Evolutionary conservation across 2,797 vertebrate genomes (phyloP).

Genomic region (Distichodus sexfasciatus): DNA sequence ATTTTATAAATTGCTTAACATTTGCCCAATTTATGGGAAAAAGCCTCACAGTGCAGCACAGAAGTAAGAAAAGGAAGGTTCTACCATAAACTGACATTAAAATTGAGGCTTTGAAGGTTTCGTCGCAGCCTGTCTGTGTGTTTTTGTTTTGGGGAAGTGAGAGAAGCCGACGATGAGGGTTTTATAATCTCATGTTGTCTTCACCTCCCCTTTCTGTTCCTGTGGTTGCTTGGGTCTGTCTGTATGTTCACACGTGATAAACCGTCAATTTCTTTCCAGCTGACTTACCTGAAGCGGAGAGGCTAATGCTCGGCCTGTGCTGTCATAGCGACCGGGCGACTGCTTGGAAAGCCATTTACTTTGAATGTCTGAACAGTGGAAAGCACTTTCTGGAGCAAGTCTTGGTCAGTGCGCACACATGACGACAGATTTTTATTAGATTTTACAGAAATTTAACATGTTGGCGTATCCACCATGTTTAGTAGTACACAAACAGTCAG

Average conservation of each 20-base stretch:
- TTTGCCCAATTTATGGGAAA: too few species aligned
- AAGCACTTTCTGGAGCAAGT: slow-evolving; percentile 96
- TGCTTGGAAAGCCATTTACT: slow-evolving; percentile 87
- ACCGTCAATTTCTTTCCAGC: slow-evolving; percentile 55
- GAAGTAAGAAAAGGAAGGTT: too few species aligned
- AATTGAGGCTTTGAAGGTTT: too few species aligned
- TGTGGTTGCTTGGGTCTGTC: slow-evolving; percentile 35
- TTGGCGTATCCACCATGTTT: too few species aligned
- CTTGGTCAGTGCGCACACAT: slow-evolving; percentile 74
- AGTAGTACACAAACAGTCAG: too few species aligned
- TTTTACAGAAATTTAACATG: neutral
- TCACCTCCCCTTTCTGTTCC: slow-evolving; percentile 58
- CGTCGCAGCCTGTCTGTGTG: neutral
- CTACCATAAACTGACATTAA: too few species aligned
- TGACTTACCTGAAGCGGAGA: slow-evolving; percentile 83
- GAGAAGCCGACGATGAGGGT: neutral
- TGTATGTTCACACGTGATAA: slow-evolving; percentile 12
- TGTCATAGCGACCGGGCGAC: slow-evolving; percentile 72
- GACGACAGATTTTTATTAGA: neutral
- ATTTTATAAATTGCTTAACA: too few species aligned
- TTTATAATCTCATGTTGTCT: neutral
- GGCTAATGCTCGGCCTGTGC: slow-evolving; percentile 79
- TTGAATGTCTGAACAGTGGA: slow-evolving; percentile 88
- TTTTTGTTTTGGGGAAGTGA: slow-evolving; percentile 37
- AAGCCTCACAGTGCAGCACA: too few species aligned